phyloP scores from a whole-genome alignment of 92 coral and sea anemone species.

The Siderastrea siderea region DNA sequence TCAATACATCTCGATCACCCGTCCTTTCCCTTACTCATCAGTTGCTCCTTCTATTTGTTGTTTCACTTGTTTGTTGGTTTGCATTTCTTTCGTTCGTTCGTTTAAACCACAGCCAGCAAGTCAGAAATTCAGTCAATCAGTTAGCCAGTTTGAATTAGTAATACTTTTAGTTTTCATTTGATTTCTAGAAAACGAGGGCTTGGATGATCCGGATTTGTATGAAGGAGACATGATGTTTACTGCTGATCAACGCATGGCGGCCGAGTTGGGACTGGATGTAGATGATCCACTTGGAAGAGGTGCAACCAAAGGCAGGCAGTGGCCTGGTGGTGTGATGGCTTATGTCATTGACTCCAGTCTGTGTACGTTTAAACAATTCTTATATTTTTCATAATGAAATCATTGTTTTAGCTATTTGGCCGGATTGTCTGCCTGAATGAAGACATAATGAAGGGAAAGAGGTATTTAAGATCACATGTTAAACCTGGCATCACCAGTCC shows the following conservation, averaged over 20 bases:
- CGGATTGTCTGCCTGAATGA: too few species aligned
- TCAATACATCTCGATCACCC: too few species aligned
- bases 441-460: too few species aligned
- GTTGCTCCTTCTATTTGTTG: too few species aligned
- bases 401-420: too few species aligned
- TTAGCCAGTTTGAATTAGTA: background rate
- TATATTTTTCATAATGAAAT: background rate
- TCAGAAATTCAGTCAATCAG: too few species aligned
- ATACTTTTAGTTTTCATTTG: background rate
- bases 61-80: too few species aligned
- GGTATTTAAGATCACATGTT: too few species aligned
- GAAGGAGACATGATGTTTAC: conserved; percentile 91
- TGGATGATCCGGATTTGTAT: conserved; percentile 72
- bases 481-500: too few species aligned
- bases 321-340: conserved; percentile 87
- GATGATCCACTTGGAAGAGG: conserved; percentile 79
- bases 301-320: conserved; percentile 64
- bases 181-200: conserved; percentile 21
- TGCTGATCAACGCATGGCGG: conserved; percentile 75
- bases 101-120: background rate
- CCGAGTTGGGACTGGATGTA: conserved; percentile 72
- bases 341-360: conserved; percentile 77
- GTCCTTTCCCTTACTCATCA: too few species aligned
- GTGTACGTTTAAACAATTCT: conserved; percentile 11
- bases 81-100: background rate